phyloP scores from a whole-genome alignment of 2,113 vertebrate genomes.

The Syngnathus scovelli region DNA sequence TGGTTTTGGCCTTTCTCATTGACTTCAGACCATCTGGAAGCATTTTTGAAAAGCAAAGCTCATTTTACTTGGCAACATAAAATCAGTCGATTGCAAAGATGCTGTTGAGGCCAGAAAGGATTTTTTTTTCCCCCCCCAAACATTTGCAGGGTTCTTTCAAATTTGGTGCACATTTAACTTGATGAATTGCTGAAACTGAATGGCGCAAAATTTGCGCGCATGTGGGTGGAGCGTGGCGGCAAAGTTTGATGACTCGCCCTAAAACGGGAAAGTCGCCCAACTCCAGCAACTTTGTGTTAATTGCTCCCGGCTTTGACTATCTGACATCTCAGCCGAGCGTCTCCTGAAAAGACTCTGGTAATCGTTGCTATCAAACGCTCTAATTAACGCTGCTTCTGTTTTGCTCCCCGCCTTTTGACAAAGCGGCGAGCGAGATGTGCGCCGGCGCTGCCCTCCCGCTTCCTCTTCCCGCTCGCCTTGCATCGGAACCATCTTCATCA shows the following conservation, averaged over 20 bases:
- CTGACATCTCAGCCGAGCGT: constrained; percentile 31
- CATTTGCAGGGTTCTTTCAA: background rate
- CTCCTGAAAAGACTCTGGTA: constrained; percentile 43
- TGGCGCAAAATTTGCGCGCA: background rate
- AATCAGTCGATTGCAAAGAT: background rate
- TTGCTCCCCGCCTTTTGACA: constrained; percentile 40
- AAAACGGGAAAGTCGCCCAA: background rate
- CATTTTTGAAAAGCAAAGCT: background rate
- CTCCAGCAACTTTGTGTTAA: background rate
- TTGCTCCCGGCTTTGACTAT: constrained; percentile 27
- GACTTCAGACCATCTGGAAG: background rate
- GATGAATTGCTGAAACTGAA: background rate
- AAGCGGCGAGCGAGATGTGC: constrained; percentile 46
- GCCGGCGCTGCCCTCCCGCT: constrained; percentile 34
- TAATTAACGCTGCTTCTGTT: constrained; percentile 58
- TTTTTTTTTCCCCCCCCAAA: too few relatives aligned
- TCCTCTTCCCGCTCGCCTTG: constrained; percentile 34
- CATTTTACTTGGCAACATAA: background rate
- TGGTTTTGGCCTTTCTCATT: background rate
- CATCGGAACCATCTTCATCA: constrained; percentile 34
- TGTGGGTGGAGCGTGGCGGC: background rate
- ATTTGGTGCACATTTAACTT: background rate
- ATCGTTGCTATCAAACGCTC: constrained; percentile 54
- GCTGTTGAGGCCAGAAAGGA: background rate
- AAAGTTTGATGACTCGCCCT: background rate